Evolutionary conservation across 92 coral and sea anemone species (phyloP), one percentile per base, ranked within the genome.

Genomic region (Epizoanthus fatuus): DNA sequence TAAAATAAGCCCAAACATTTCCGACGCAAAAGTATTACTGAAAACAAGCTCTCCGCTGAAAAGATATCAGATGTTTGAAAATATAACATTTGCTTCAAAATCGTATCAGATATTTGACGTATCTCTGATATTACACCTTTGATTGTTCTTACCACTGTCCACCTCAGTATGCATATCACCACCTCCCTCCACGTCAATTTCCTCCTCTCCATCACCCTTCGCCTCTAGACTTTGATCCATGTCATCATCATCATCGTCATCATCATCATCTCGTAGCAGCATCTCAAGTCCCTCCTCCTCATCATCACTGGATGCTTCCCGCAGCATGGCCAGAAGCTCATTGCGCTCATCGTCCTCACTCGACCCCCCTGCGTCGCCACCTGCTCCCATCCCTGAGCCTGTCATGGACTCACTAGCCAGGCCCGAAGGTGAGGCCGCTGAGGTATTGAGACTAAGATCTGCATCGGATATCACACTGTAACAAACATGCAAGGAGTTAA

Each of bases 261-360:
- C 86, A 60, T 74, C 75, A 5, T 92, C 91, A 55, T 93, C 97
- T 60, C 88, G 87, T 69, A 91, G 94, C 68, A 93, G 81, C 32
- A 83, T 91, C 55, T 87, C 98, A 59, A 81, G 79, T 25, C 86
- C 99, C 5, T 86, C 92, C 6, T 96, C 95, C 20, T 94, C 98
- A 25, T 97, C 99, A 81, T 97, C 99, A 80, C 99, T 97, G 57
- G 96, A 93, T 14, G 99, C 98, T 76, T 97, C 99, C 62, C 96
- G 98, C 11, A 97, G 96, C 66, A 97, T 92, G 53, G 96, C 96
- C 69, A 95, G 91, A 32, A 95, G 92, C 77, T 93, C 98, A 62
- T 94, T 92, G 65, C 97, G 88, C 57, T 91, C 95, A 19, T 97
- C 99, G 51, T 95, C 94, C 38, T 93, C 98, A 64, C 95, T 94